Percentiles rank a stretch among this genome's conserved stretches.
Evolutionary conservation across 2,113 vertebrate species (phyloP).

Genomic region (Isichthys henryi): DNA sequence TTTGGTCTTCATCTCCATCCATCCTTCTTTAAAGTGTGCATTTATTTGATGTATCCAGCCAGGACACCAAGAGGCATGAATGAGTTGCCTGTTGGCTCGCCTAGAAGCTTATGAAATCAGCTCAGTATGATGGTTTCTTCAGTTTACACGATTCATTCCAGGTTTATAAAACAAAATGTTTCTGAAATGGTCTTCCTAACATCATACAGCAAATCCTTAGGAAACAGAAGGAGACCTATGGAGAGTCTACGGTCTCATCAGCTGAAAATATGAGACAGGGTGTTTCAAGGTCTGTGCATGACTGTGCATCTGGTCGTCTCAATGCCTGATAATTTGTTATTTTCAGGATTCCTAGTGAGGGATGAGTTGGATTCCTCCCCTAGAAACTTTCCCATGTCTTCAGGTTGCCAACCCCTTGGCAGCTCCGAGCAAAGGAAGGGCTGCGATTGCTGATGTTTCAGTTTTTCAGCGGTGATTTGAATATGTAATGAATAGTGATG

Average conservation of each 20-base stretch:
- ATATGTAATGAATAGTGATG: not conserved
- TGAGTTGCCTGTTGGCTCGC: not conserved
- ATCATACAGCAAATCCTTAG: not conserved
- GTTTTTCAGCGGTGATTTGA: not conserved
- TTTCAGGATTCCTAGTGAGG: not conserved
- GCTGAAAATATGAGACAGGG: not conserved
- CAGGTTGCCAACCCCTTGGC: not conserved
- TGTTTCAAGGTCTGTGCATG: not conserved
- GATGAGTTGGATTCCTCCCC: not conserved
- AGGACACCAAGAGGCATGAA: not conserved
- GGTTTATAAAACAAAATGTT: not conserved
- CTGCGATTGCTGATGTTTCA: not conserved
- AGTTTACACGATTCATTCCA: not conserved
- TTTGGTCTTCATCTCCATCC: not conserved
- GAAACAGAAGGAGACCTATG: not conserved
- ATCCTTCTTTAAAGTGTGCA: not conserved
- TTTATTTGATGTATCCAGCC: not conserved
- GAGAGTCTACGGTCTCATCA: not conserved
- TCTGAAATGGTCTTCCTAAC: not conserved
- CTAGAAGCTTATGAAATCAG: not conserved
- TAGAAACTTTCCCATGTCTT: not conserved
- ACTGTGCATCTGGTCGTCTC: not conserved
- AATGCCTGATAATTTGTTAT: not conserved
- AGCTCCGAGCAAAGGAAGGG: not conserved
- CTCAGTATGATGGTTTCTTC: not conserved